Base-by-base conservation (phyloP, 1,140 invertebrate genomes). In the Cherax quadricarinatus region DNA sequence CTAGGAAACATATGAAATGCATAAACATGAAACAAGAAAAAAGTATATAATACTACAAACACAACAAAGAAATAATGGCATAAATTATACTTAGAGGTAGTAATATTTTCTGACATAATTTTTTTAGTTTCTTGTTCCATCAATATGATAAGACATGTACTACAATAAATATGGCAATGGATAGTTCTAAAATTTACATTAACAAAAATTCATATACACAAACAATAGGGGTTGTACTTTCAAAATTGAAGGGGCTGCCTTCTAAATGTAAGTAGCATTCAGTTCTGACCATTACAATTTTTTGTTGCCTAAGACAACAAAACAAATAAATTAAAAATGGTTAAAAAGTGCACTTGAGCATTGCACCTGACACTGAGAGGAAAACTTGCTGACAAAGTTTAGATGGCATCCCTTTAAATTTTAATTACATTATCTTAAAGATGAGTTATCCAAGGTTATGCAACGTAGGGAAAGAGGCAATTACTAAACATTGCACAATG, bases 31-130 rank as follows among this genome's bases (percentile, higher is more conserved):
- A 30, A n/a, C 70, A 75, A 75, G 24, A 30, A 75, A 75, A 70
- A 30, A 30, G 24, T 66, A 66, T 66, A 66, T 66, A 66, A 18
- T 66, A 75, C n/a, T 30, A 75, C 70, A 75, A 75, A 75, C 70
- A 75, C 70, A 75, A 75, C 70, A 75, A 75, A 75, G 21, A 75
- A 75, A 30, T 75, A 75, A 75, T 75, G 70, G 24, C 70, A 70
- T 70, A 75, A 75, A 75, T 75, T 75, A 75, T 75, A 75, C 24
- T 30, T 75, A 85, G 83, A 85, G 83, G 83, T 85, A 85, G 83
- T 24, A 85, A 85, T 70, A 70, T 66, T 85, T 49, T 66, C 57
- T 12, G 62, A 70, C 14, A 21, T 21, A 21, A 18, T 70, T 14
- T 70, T 21, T 30, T 30, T n/a, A 75, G 7, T 75, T 75, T 30